These are phyloP conservation scores for Panagrolaimus sp. DNA, from an alignment of 1,140 invertebrate genomes.

Conservation along the genomic window DNA sequence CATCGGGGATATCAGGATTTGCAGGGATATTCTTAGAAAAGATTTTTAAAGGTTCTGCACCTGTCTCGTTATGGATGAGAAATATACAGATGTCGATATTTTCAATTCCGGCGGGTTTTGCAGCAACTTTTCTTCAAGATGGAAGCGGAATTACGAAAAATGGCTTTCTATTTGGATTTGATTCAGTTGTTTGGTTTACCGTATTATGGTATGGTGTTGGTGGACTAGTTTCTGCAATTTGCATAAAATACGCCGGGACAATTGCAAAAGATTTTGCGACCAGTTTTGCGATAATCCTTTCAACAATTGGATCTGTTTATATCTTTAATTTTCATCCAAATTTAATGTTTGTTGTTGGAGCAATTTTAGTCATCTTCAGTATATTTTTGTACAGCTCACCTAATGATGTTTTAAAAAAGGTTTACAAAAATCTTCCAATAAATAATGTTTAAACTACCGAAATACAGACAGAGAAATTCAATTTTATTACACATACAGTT, in stretches of 20 bases:
- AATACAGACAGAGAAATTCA: no score
- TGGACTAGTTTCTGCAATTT: conserved; percentile 59
- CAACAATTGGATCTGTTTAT: not conserved
- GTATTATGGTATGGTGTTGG: conserved; percentile 47
- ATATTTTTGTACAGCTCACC: not conserved
- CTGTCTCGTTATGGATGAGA: conserved; percentile 87
- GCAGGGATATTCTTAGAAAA: conserved; percentile 97
- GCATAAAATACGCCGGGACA: conserved; percentile 62
- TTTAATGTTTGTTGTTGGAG: not conserved
- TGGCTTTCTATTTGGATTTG: conserved; percentile 61
- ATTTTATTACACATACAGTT: no score
- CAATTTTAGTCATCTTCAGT: conserved; percentile 8
- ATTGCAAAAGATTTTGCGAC: conserved; percentile 44
- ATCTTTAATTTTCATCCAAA: not conserved
- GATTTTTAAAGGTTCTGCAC: conserved; percentile 76
- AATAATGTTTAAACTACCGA: no score
- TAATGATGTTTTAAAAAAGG: no score
- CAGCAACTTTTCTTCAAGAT: conserved; percentile 30
- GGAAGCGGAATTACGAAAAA: conserved; percentile 44
- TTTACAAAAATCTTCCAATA: no score
- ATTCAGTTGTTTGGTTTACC: conserved; percentile 56
- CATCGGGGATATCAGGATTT: conserved; percentile 70
- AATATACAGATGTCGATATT: conserved; percentile 69
- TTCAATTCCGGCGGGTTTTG: not conserved
- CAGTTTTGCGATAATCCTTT: not conserved